Evolutionary conservation across 1,140 invertebrate genomes (phyloP).

Genomic region (Hyphantria cunea): DNA sequence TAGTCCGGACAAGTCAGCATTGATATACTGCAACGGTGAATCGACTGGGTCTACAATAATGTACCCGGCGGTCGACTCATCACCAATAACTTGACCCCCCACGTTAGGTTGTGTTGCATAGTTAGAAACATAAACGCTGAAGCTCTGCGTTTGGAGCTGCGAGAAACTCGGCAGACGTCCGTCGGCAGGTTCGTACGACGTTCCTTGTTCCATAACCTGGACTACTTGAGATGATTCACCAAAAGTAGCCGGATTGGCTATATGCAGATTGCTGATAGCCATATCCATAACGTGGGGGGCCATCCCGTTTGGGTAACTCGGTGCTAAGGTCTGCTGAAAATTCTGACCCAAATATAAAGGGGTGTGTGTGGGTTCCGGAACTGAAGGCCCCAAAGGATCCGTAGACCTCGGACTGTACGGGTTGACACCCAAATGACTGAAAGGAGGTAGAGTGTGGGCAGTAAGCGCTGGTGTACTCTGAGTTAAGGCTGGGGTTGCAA

Average conservation of each 20-base stretch:
- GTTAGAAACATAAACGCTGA: constrained; percentile 81
- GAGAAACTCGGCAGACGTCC: constrained; percentile 85
- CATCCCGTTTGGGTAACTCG: constrained; percentile 90
- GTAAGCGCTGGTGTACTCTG: constrained; percentile 83
- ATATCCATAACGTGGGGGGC: constrained; percentile 91
- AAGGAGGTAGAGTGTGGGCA: constrained; percentile 82
- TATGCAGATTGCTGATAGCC: constrained; percentile 86
- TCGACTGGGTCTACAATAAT: constrained; percentile 71
- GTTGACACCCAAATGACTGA: constrained; percentile 81
- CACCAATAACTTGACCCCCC: constrained; percentile 86
- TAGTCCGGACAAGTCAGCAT: constrained; percentile 62
- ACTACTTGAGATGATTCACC: constrained; percentile 83
- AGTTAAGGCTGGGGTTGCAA: constrained; percentile 79
- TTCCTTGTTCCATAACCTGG: constrained; percentile 75
- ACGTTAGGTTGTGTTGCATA: constrained; percentile 84
- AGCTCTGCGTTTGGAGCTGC: constrained; percentile 83
- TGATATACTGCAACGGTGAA: constrained; percentile 68
- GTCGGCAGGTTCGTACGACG: constrained; percentile 76
- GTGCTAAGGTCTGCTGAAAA: constrained; percentile 82
- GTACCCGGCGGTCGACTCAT: constrained; percentile 80
- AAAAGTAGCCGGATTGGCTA: constrained; percentile 87
- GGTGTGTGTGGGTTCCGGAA: constrained; percentile 84
- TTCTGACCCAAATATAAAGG: constrained; percentile 82
- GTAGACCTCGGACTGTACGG: constrained; percentile 80
- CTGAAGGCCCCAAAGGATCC: constrained; percentile 81